A percentile compares a stretch with the other conserved stretches of the same genome.
These are phyloP conservation scores for Probosciger aterrimus DNA, from an alignment of 2,113 vertebrate genomes.

Conservation along the genomic window DNA sequence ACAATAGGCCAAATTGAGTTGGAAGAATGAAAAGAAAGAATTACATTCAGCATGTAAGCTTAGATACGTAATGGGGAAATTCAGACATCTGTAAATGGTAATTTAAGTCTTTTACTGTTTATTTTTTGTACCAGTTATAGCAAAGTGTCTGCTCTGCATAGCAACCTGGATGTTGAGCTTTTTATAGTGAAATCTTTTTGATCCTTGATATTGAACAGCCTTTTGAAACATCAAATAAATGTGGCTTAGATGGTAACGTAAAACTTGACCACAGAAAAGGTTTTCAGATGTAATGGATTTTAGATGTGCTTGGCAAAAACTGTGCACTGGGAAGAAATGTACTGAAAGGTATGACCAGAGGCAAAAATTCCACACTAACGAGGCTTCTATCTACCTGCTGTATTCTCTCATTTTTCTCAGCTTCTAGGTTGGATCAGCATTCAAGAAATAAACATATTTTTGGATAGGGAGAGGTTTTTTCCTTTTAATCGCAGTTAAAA, in stretches of 20 bases:
- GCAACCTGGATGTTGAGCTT: background rate
- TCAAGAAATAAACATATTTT: background rate
- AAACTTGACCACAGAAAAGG: background rate
- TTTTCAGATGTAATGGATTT: slow-evolving; percentile 30
- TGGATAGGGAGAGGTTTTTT: background rate
- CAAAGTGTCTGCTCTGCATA: background rate
- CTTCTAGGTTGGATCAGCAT: background rate
- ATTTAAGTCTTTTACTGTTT: background rate
- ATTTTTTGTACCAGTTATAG: background rate
- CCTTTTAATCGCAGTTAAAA: background rate
- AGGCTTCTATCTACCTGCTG: background rate
- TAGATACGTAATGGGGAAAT: background rate
- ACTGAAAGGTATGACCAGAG: background rate
- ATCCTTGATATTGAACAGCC: background rate
- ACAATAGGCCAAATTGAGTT: background rate
- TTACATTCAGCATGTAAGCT: background rate
- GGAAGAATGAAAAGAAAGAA: background rate
- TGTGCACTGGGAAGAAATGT: background rate
- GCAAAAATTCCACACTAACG: background rate
- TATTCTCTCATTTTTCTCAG: background rate
- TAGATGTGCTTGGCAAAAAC: slow-evolving; percentile 9
- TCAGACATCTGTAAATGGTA: background rate
- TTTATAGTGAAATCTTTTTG: background rate
- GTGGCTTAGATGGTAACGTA: background rate
- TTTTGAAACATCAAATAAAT: background rate